phyloP scores from a whole-genome alignment of 2,888 invertebrate genomes.

The Rhagonycha lutea region DNA sequence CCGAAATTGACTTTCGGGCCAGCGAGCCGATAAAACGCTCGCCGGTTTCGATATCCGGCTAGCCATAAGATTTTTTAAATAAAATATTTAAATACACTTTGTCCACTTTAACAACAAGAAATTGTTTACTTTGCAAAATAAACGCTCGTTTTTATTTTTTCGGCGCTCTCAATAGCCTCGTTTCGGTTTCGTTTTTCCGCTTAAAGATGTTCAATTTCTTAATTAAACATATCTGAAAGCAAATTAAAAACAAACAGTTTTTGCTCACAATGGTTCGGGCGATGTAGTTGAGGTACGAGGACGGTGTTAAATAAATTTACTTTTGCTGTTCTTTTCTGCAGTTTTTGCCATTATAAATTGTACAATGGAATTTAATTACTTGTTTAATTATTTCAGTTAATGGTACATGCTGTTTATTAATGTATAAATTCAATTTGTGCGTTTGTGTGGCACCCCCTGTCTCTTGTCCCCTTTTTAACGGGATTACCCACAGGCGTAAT shows the following conservation, averaged over 20 bases:
- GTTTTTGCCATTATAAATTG: conserved; percentile 34
- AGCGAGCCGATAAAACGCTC: conserved; percentile 52
- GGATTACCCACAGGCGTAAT: conserved; percentile 23
- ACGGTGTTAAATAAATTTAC: conserved; percentile 36
- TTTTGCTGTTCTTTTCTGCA: conserved; percentile 34
- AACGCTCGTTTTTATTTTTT: neutral
- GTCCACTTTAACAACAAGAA: neutral
- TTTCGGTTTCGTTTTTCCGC: neutral
- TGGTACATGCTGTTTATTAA: conserved; percentile 27
- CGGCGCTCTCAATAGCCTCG: neutral
- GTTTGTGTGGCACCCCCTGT: conserved; percentile 17
- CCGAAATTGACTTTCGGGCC: conserved; percentile 54
- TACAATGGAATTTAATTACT: conserved; percentile 42
- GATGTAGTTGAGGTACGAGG: neutral
- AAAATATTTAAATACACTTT: conserved; percentile 27
- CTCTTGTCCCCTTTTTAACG: conserved; percentile 12
- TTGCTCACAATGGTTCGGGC: conserved; percentile 23
- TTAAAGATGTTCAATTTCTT: conserved; percentile 20
- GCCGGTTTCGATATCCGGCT: conserved; percentile 30
- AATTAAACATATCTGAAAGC: conserved; percentile 36
- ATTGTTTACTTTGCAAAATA: neutral
- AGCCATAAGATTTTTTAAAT: conserved; percentile 31
- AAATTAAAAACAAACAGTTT: conserved; percentile 42
- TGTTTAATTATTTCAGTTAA: conserved; percentile 32
- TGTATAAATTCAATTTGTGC: conserved; percentile 23